Evolutionary conservation across 2,888 invertebrate genomes (phyloP).

Genomic region (Lutraria lutraria): DNA sequence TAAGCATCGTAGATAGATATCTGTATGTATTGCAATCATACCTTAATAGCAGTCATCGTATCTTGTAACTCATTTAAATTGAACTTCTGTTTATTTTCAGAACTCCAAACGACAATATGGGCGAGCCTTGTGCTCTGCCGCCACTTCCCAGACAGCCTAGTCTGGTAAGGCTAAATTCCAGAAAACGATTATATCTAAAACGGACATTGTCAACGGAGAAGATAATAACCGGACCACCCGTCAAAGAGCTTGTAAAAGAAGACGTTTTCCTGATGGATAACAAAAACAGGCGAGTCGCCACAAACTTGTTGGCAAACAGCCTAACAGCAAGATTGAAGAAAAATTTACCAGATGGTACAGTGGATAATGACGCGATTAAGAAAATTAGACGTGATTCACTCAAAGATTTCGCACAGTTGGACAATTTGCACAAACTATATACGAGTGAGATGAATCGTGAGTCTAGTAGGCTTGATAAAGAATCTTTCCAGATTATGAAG

Average conservation of each 20-base stretch:
- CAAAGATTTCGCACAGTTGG: slow-evolving; percentile 69
- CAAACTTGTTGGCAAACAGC: slow-evolving; percentile 75
- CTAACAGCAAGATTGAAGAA: slow-evolving; percentile 69
- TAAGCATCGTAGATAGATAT: background rate
- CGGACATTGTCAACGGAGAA: background rate
- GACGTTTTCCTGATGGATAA: slow-evolving; percentile 72
- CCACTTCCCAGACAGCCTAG: slow-evolving; percentile 17
- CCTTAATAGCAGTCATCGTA: background rate
- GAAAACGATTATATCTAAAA: background rate
- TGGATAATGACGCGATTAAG: slow-evolving; percentile 55
- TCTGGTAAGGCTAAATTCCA: slow-evolving; percentile 3
- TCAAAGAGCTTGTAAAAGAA: slow-evolving; percentile 59
- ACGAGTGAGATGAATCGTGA: slow-evolving; percentile 67
- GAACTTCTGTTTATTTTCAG: slow-evolving; percentile 2
- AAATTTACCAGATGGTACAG: slow-evolving; percentile 63
- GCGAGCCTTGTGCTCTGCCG: slow-evolving; percentile 33
- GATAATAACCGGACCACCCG: background rate
- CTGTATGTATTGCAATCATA: background rate
- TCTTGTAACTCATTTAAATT: background rate
- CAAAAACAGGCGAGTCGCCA: slow-evolving; percentile 59
- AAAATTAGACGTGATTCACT: slow-evolving; percentile 69
- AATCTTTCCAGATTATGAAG: slow-evolving; percentile 61
- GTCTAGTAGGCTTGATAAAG: slow-evolving; percentile 62
- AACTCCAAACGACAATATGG: background rate
- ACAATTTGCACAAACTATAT: slow-evolving; percentile 68